These are phyloP conservation scores for Fulica atra DNA, from an alignment of 2,113 vertebrate species.

Conservation along the genomic window DNA sequence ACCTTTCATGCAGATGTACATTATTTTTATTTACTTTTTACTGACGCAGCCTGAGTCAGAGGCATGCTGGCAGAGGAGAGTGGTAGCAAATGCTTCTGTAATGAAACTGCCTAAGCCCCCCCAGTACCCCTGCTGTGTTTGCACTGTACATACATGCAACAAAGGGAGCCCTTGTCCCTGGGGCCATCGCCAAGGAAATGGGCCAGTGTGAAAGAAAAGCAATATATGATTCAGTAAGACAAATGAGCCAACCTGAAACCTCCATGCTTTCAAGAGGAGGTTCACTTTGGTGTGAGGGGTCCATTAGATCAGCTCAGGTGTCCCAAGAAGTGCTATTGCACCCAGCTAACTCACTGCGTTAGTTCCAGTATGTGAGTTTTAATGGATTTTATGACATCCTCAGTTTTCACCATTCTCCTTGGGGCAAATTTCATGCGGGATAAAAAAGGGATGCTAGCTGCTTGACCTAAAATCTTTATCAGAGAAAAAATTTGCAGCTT, in stretches of 20 bases:
- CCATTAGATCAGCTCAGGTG: background rate
- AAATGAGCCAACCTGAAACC: background rate
- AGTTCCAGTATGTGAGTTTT: background rate
- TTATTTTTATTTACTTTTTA: background rate
- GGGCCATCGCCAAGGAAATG: background rate
- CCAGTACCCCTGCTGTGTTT: background rate
- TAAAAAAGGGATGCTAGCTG: background rate
- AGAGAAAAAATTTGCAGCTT: conserved; percentile 2
- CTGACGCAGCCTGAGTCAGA: background rate
- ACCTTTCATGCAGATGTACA: background rate
- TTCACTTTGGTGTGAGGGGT: background rate
- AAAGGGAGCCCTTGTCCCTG: background rate
- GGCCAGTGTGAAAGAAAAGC: background rate
- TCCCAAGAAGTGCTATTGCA: background rate
- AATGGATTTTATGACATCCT: background rate
- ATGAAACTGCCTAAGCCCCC: background rate
- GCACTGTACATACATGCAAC: background rate
- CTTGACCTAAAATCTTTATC: conserved; percentile 28
- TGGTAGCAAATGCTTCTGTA: background rate
- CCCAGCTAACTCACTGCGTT: background rate
- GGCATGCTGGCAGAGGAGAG: background rate
- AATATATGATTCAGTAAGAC: background rate
- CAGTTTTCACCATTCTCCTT: background rate
- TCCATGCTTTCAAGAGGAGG: background rate
- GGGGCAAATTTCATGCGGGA: background rate